Evolutionary conservation across 2,888 invertebrate genomes (phyloP), one percentile per base, ranked within the genome.

Genomic region (Tetramorium bicarinatum): DNA sequence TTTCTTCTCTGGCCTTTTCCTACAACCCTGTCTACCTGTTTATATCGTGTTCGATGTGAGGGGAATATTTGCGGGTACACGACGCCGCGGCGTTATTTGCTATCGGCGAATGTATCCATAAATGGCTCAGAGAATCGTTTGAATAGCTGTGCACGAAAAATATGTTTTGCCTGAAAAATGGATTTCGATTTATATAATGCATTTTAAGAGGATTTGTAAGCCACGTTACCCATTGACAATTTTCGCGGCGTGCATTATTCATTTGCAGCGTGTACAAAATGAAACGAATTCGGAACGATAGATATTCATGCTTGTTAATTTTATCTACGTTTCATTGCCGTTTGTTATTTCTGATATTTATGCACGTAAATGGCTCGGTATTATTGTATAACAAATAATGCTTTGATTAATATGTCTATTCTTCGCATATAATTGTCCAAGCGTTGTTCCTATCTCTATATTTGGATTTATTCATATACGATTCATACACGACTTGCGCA

Each of bases 11-110:
- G 21, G 41, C 8, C 64, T 69, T 66, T 56, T 47, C 29, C 66
- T 54, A 81, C 81, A 72, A 54, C 7, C 62, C 61, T n/a, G 81
- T 83, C 83, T 83, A 83, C 81, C 83, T 82, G 83, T 83, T 84
- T 83, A 81, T 82, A 80, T 80, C 82, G 38, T 80, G 80, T 82
- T 80, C 82, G 41, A 61, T 49, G 41, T 25, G 82, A 80, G 15
- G 49, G 80, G 80, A 49, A 82, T 82, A 41, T 82, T 82, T 80
- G 82, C 61, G 79, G 80, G 61, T 80, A 66, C 52, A 54, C 49
- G 56, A 38, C 18, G 71, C 34, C 44, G 69, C 79, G 47, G 59
- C 38, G 59, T 80, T 80, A 47, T 80, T 80, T 80, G 79, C 38
- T 59, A 80, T 59, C 79, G 47, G 9, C 21, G 79, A 71, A 80